Conservation (phyloP, 2,888 invertebrate species). For the Xanthorhoe designata region DNA sequence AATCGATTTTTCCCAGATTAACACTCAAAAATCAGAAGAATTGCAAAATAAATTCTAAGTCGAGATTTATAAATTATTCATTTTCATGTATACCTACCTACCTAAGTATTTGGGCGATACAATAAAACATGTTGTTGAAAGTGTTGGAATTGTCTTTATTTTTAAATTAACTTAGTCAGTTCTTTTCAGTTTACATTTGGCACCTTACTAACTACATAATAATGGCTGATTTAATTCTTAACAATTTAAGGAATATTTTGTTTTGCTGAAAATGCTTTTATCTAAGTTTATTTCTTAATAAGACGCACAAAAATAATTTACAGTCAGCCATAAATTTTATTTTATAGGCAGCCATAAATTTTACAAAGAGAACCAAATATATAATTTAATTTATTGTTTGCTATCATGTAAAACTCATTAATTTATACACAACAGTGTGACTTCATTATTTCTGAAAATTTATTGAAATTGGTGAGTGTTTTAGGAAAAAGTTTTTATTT, state of each 20-base stretch:
- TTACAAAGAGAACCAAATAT: background rate
- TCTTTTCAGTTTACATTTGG: conserved; percentile 83
- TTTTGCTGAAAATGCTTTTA: conserved; percentile 9
- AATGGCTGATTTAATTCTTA: conserved; percentile 64
- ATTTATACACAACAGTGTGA: conserved; percentile 47
- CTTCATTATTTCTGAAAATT: conserved; percentile 9
- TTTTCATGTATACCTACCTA: too few relatives aligned
- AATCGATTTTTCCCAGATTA: too few relatives aligned
- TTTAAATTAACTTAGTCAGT: conserved; percentile 70
- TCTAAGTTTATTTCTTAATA: conserved; percentile 6
- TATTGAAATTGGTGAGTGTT: conserved; percentile 28
- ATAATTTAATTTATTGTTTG: conserved; percentile 3
- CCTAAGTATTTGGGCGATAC: too few relatives aligned
- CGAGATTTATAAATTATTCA: too few relatives aligned
- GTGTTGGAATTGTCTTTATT: conserved; percentile 43
- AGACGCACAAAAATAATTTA: background rate
- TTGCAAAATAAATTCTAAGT: too few relatives aligned
- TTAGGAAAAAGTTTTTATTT: conserved; percentile 1
- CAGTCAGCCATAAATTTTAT: conserved; percentile 14
- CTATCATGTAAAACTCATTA: conserved; percentile 3
- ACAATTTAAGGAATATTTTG: too few relatives aligned
- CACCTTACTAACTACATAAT: conserved; percentile 78
- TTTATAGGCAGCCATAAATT: conserved; percentile 12
- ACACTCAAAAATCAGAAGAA: too few relatives aligned
- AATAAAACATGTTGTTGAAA: conserved; percentile 1